Conservation (phyloP, 2,797 vertebrate genomes). For the Peromyscus eremicus region DNA sequence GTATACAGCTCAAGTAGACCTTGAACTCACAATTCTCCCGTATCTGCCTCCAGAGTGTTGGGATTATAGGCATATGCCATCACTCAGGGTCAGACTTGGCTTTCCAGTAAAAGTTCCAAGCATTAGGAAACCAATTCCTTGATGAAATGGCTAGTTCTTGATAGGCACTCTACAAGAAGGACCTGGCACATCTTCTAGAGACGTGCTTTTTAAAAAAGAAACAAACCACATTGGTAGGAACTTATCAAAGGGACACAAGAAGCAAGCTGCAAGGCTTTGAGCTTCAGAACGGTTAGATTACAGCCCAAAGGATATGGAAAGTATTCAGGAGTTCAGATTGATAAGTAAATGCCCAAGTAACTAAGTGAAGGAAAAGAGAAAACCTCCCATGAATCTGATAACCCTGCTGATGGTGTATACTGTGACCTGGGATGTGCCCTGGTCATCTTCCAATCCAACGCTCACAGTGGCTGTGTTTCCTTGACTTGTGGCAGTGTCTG, state of each 20-base stretch:
- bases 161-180: not conserved
- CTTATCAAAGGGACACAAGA: not conserved
- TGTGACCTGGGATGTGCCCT: not conserved
- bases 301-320: not conserved
- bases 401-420: not conserved
- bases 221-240: not conserved
- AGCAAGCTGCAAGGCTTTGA: constrained; percentile 1
- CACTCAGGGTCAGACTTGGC: not conserved
- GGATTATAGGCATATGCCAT: not conserved
- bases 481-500: not conserved
- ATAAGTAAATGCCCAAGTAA: not conserved
- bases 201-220: not conserved
- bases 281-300: constrained; percentile 24
- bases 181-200: not conserved
- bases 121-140: constrained; percentile 26
- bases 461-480: too few species aligned
- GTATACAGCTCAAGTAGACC: not conserved
- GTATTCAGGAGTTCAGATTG: not conserved
- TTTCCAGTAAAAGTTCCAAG: constrained; percentile 22
- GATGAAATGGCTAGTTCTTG: constrained; percentile 18
- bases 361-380: not conserved
- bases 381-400: not conserved
- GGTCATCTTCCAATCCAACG: not conserved
- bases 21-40: not conserved
- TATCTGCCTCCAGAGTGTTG: too few species aligned